Conservation (phyloP, 2,797 vertebrate species). For the Yasuhikotakia modesta region DNA sequence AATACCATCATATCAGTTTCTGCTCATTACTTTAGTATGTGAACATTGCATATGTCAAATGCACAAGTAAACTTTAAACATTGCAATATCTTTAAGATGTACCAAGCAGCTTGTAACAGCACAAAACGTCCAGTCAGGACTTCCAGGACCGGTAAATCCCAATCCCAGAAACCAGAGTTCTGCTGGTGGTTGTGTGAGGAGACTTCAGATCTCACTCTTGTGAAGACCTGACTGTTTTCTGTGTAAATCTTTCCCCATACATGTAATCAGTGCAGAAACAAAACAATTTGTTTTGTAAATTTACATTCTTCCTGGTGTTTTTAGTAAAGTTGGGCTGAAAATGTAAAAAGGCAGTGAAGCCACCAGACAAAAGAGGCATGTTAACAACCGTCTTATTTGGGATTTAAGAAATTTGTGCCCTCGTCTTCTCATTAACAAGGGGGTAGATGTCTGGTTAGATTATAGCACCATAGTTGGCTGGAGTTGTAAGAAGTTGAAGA, state of each 20-base stretch:
- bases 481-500: conserved; percentile 52
- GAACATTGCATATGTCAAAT: too few relatives aligned
- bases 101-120: conserved; percentile 39
- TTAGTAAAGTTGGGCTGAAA: conserved; percentile 12
- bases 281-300: too few relatives aligned
- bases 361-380: conserved; percentile 29
- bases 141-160: conserved; percentile 32
- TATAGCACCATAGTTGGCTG: conserved; percentile 65
- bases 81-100: not conserved
- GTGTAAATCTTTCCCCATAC: conserved; percentile 45
- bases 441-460: conserved; percentile 42
- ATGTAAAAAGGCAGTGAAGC: conserved; percentile 40
- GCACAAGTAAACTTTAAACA: too few relatives aligned
- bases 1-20: conserved; percentile 22
- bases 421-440: conserved; percentile 46
- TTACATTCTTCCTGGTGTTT: conserved; percentile 49
- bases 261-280: conserved; percentile 64
- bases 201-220: conserved; percentile 20
- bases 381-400: conserved; percentile 10
- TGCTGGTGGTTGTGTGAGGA: conserved; percentile 37
- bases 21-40: conserved; percentile 23
- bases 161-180: conserved; percentile 26
- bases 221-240: conserved; percentile 56
- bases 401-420: conserved; percentile 39
- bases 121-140: conserved; percentile 27